Evolutionary conservation across 1,140 invertebrate species (phyloP), one percentile per base, ranked within the genome.

Genomic region (Drosophila pallidifrons): DNA sequence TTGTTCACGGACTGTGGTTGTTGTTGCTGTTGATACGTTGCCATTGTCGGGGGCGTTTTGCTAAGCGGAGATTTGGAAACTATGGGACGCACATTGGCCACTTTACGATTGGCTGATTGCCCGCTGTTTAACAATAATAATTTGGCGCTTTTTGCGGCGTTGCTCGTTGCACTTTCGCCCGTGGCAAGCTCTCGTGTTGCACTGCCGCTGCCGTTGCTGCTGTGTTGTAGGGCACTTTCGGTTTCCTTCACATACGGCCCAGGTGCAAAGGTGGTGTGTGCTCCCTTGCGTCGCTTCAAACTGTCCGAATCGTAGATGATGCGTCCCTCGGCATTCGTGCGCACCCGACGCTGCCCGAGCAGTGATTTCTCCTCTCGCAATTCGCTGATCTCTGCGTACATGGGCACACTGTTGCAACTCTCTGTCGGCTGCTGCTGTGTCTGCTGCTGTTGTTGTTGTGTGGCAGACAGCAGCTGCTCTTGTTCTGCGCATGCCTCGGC

Each of bases 301-400:
- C 97, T 98, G 80, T 98, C 97, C 1, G 97, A 98, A 64, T 96
- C 96, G 91, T 97, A 98, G 46, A 98, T 96, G 49, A 98, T 96
- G 94, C 97, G 97, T 11, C 97, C 97, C 81, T 97, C 96, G 1
- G 97, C 96, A 92, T 98, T 96, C 32, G 98, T 92, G 10, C 96
- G 97, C 64, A 89, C 71, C 0, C 98, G 97, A 83, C 96, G 94
- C 5, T 55, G 74, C 32, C 54, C 38, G 32, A 68, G 57, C 41
- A 89, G 82, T 35, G 83, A 77, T 65, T 89, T 86, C 73, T 87
- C 82, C 64, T 92, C 91, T 58, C 79, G 81, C 60, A 92, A 49
- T 60, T 92, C 91, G 78, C 82, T 91, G 68, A 92, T 92, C 87
- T 92, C 91, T 8, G 90, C 91, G 47, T 92, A 92, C 91, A 92